A percentile compares a stretch with the other conserved stretches of the same genome.
Conservation (phyloP, 2,113 vertebrate genomes). For the Phaethon lepturus region DNA sequence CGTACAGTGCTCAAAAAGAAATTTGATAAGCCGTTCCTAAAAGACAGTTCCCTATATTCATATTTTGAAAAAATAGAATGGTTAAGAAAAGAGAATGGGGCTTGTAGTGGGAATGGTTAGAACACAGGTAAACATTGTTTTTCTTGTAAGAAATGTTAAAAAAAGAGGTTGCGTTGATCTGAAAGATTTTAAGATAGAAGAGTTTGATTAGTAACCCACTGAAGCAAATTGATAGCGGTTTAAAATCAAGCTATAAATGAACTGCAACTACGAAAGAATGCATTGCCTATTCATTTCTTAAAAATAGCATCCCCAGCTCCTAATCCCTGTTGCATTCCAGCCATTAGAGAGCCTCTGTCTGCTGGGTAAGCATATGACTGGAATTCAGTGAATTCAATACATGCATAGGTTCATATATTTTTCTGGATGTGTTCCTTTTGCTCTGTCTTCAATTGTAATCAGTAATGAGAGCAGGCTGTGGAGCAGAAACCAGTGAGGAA, state of each 20-base stretch:
- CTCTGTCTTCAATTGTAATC: not conserved
- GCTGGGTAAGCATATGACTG: not conserved
- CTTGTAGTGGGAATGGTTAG: not conserved
- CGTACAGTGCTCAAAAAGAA: not conserved
- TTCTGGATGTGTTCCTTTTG: not conserved
- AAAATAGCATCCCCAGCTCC: not conserved
- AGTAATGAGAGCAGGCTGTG: not conserved
- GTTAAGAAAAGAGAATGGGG: not conserved
- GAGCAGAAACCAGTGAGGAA: not conserved
- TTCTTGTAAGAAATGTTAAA: not conserved
- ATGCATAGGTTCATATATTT: not conserved
- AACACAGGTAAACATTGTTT: not conserved
- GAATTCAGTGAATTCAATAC: not conserved
- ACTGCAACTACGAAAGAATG: not conserved
- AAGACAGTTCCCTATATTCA: not conserved
- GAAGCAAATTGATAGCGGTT: not conserved
- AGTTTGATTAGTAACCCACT: not conserved
- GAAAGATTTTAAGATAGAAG: not conserved
- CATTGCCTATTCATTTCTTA: not conserved
- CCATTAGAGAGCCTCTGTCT: not conserved
- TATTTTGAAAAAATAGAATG: not conserved
- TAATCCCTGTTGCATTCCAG: not conserved
- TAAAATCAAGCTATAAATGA: not conserved
- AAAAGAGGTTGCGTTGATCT: not conserved
- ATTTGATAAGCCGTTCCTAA: not conserved